Evolutionary conservation across 2,797 vertebrate species (phyloP), one percentile per base, ranked within the genome.

Genomic region (Pampus argenteus): DNA sequence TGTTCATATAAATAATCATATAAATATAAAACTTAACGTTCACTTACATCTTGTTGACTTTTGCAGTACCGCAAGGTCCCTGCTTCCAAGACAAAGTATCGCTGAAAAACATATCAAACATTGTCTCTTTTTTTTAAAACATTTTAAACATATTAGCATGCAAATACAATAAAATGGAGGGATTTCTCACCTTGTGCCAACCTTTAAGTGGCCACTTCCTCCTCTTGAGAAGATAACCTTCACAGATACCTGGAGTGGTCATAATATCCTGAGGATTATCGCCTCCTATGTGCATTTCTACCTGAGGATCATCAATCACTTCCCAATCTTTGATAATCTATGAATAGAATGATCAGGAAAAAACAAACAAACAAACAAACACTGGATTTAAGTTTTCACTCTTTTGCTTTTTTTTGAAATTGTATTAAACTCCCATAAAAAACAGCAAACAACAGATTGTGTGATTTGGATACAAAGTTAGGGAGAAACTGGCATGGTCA

Each of bases 181-280:
- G 0, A 1, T 26, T 18, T 49, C 23, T 92, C 81, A 98, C 97
- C 97, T 97, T 99, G 94, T 98, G 97, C 97, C 97, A 98, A 36
- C 97, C 97, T 86, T 98, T 99, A 26, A 99, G 94, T 1, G 97
- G 97, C 97, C 97, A 98, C 88, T 97, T 99, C 75, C 97, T 96
- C 89, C 96, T 97, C 92, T 98, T 98, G 69, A 97, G 95, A 71
- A 99, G 93, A 84, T 97, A 97, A 0, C 97, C 97, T 79, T 98
- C 96, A 68, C 96, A 97, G 58, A 95, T 87, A 18, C 93, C 94
- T 0, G 93, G 94, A 9, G 76, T 5, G 9, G 75, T 76, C 70
- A 71, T 58, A 3, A 71, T 58, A 3, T 94, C 95, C 0, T 85
- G 92, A 81, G 83, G 83, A 79, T 48, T 80, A 13, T 94, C 90